Percentiles rank a stretch among this genome's conserved stretches.
Evolutionary conservation across 2,797 vertebrate genomes (phyloP).

Genomic region (Chloroceryle inda): DNA sequence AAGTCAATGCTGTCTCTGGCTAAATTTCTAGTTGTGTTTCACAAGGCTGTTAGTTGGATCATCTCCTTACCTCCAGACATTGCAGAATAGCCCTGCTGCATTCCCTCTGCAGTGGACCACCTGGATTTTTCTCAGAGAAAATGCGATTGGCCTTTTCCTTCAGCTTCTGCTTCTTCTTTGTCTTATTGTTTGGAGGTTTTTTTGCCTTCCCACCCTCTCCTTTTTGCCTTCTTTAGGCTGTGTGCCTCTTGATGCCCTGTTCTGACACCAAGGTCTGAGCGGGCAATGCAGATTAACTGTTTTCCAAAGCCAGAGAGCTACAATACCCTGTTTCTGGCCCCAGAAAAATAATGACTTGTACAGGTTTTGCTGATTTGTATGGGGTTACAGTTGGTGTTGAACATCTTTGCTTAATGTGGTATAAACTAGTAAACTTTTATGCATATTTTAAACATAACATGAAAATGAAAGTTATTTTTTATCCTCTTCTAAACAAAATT

Average conservation of each 20-base stretch:
- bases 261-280: fast-evolving
- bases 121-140: not conserved
- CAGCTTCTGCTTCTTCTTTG: not conserved
- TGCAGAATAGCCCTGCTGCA: not conserved
- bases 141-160: not conserved
- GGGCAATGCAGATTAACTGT: not conserved
- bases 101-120: not conserved
- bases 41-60: slow-evolving; percentile 14
- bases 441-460: not conserved
- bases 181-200: not conserved
- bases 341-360: not conserved
- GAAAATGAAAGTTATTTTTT: not conserved
- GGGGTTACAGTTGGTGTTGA: not conserved
- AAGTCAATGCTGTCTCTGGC: slow-evolving; percentile 30
- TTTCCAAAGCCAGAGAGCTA: not conserved
- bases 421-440: not conserved
- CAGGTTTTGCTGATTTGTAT: not conserved
- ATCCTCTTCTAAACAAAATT: not conserved
- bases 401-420: not conserved
- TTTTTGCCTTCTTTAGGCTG: not conserved
- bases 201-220: fast-evolving
- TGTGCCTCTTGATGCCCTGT: not conserved
- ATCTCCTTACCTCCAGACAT: not conserved
- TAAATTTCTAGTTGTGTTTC: slow-evolving; percentile 38
- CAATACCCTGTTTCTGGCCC: not conserved